phyloP scores from a whole-genome alignment of 2,113 vertebrate genomes.

The Tympanuchus pallidicinctus region DNA sequence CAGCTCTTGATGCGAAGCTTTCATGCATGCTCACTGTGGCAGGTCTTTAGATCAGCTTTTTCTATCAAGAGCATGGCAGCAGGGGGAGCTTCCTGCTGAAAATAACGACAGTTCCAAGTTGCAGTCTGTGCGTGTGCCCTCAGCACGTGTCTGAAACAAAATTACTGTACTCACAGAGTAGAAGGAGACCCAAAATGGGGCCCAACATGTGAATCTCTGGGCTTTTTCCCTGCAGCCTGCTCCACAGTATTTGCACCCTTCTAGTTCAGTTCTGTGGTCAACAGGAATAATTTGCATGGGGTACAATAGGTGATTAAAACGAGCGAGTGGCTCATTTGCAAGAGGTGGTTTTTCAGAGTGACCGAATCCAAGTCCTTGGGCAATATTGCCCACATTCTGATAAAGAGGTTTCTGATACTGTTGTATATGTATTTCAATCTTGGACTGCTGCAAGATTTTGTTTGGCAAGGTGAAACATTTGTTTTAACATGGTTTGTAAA shows the following conservation, averaged over 20 bases:
- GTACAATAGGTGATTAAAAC: neutral
- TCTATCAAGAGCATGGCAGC: neutral
- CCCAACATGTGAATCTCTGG: neutral
- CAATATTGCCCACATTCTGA: neutral
- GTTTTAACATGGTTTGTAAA: slow-evolving; percentile 57
- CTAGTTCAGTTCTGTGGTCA: neutral
- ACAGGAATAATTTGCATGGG: neutral
- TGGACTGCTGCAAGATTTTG: neutral
- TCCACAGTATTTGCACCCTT: neutral
- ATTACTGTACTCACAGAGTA: neutral
- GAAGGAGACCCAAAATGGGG: neutral
- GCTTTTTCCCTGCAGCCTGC: neutral
- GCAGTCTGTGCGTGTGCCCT: fast-evolving
- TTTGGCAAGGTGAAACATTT: slow-evolving; percentile 4
- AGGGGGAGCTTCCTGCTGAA: neutral
- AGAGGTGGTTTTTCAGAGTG: neutral
- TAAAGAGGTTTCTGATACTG: slow-evolving; percentile 26
- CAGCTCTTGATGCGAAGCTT: neutral
- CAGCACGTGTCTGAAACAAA: neutral
- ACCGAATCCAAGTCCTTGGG: slow-evolving; percentile 16
- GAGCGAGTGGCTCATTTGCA: fast-evolving
- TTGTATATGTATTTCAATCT: slow-evolving; percentile 11
- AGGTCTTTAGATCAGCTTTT: neutral
- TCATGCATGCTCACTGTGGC: neutral
- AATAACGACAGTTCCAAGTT: neutral